Evolutionary conservation across 2,888 invertebrate genomes (phyloP).

Genomic region (Drosophila anceps): DNA sequence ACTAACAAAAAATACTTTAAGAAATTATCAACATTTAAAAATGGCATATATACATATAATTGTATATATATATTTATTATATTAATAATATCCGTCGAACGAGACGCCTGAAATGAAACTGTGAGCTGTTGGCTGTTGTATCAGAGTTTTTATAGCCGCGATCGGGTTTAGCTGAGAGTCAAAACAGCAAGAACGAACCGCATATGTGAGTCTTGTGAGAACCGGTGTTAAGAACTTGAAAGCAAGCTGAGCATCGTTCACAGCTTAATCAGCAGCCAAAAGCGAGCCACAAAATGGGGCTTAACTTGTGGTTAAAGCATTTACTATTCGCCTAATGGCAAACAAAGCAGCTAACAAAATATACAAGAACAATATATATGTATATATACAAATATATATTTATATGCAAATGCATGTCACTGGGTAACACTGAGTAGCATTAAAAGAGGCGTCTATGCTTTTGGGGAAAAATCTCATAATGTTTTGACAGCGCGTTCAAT

Average conservation of each 20-base stretch:
- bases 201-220: conserved; percentile 26
- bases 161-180: conserved; percentile 31
- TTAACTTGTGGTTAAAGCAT: conserved; percentile 50
- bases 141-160: conserved; percentile 51
- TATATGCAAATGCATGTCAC: conserved; percentile 43
- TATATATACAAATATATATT: not conserved
- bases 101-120: conserved; percentile 42
- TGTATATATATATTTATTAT: not conserved
- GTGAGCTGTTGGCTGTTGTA: conserved; percentile 23
- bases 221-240: conserved; percentile 37
- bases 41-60: not conserved
- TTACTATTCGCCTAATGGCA: conserved; percentile 20
- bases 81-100: not conserved
- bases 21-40: not conserved
- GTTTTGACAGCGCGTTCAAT: conserved; percentile 38
- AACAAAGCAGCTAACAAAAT: not conserved
- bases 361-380: not conserved
- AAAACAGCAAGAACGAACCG: conserved; percentile 30
- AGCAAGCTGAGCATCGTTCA: conserved; percentile 9
- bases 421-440: conserved; percentile 43
- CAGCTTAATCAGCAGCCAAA: conserved; percentile 26
- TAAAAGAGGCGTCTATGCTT: conserved; percentile 19
- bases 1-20: not conserved
- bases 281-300: conserved; percentile 22
- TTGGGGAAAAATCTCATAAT: conserved; percentile 13